Evolutionary conservation across 2,888 invertebrate species (phyloP).

Genomic region (Apoderus coryli): DNA sequence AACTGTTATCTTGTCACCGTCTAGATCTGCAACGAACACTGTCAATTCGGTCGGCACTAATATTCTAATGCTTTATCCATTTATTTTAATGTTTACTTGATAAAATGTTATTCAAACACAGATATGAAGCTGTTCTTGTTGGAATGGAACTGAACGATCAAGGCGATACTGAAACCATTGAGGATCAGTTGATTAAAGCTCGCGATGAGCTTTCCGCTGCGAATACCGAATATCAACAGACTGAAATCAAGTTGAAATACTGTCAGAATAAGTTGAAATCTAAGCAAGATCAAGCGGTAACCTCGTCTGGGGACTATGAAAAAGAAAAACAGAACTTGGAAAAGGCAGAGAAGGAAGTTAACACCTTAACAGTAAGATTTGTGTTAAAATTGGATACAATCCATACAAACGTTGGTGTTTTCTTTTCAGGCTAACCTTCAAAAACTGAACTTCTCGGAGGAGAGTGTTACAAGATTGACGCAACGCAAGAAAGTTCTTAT

Average conservation of each 20-base stretch:
- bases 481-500: slow-evolving; percentile 36
- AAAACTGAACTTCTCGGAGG: slow-evolving; percentile 45
- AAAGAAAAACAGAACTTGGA: slow-evolving; percentile 47
- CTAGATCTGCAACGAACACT: too few species aligned
- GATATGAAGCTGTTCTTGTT: slow-evolving; percentile 69
- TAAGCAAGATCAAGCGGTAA: slow-evolving; percentile 51
- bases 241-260: slow-evolving; percentile 58
- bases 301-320: slow-evolving; percentile 50
- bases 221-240: slow-evolving; percentile 63
- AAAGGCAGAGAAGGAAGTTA: slow-evolving; percentile 40
- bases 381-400: neutral
- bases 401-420: slow-evolving; percentile 1
- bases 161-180: slow-evolving; percentile 69
- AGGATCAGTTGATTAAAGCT: slow-evolving; percentile 76
- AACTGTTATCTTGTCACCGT: too few species aligned
- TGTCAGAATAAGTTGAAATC: slow-evolving; percentile 44
- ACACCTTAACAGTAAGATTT: slow-evolving; percentile 39
- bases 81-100: too few species aligned
- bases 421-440: slow-evolving; percentile 28
- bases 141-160: slow-evolving; percentile 68
- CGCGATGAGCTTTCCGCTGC: slow-evolving; percentile 60
- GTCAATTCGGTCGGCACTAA: too few species aligned
- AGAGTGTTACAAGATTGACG: slow-evolving; percentile 39
- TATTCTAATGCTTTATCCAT: too few species aligned
- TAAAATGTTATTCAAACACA: too few species aligned